phyloP scores from a whole-genome alignment of 2,797 vertebrate species.

The Falco concolor region DNA sequence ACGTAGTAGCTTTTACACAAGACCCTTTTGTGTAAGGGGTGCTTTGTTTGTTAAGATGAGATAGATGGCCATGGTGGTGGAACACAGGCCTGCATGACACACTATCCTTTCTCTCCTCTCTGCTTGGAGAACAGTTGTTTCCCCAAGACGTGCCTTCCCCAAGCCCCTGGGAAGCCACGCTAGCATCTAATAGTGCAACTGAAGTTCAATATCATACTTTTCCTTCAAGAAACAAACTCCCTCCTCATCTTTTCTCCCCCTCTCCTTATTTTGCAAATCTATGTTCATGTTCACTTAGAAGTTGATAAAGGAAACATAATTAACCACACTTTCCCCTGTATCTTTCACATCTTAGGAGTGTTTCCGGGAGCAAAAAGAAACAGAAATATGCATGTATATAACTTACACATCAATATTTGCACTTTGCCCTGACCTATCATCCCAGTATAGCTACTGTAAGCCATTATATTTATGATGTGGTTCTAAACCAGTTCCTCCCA shows the following conservation, averaged over 20 bases:
- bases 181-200: not conserved
- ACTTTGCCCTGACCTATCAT: not conserved
- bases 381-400: not conserved
- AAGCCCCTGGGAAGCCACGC: not conserved
- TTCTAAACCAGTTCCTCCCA: not conserved
- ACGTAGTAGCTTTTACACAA: not conserved
- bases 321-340: not conserved
- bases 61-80: rapidly evolving
- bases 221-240: not conserved
- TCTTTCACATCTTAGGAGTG: not conserved
- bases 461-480: not conserved
- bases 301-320: not conserved
- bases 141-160: not conserved
- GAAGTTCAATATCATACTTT: not conserved
- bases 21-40: not conserved
- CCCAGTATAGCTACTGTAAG: not conserved
- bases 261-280: not conserved
- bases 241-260: too few species aligned
- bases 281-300: not conserved
- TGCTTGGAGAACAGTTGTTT: not conserved
- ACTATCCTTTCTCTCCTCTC: not conserved
- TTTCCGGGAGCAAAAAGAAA: not conserved
- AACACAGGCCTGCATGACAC: not conserved
- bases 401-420: not conserved
- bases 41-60: not conserved